Evolutionary conservation across 2,113 vertebrate species (phyloP).

Genomic region (Crotalus tigris): DNA sequence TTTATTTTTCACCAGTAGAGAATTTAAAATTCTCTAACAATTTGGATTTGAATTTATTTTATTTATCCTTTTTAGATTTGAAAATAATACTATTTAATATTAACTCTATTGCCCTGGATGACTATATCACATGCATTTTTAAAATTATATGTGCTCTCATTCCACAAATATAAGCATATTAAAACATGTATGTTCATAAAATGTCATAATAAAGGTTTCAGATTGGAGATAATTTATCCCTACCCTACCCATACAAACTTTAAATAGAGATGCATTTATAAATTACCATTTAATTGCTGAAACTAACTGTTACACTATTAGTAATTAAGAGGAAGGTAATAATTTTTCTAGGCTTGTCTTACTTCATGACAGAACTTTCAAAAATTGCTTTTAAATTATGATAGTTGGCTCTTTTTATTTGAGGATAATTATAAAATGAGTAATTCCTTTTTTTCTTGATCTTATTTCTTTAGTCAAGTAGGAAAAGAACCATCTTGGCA

Average conservation of each 20-base stretch:
- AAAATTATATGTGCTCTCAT: background rate
- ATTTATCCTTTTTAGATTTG: background rate
- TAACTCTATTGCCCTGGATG: background rate
- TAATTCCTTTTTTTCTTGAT: background rate
- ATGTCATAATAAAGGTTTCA: background rate
- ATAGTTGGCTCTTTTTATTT: slow-evolving; percentile 12
- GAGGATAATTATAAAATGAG: slow-evolving; percentile 12
- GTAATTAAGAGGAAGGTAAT: slow-evolving; percentile 8
- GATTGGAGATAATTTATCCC: background rate
- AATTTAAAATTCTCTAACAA: too few relatives aligned
- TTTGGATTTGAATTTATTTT: background rate
- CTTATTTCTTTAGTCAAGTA: slow-evolving; percentile 8
- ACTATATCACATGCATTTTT: background rate
- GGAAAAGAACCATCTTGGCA: slow-evolving; percentile 11
- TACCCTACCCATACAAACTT: background rate
- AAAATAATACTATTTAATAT: background rate
- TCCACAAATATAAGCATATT: background rate
- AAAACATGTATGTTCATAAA: background rate
- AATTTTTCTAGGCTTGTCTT: slow-evolving; percentile 22
- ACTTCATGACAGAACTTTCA: slow-evolving; percentile 26
- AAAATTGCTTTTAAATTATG: slow-evolving; percentile 37
- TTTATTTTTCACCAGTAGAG: too few relatives aligned
- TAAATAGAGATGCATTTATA: slow-evolving; percentile 8
- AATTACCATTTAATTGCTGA: slow-evolving; percentile 37
- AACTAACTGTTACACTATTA: slow-evolving; percentile 19